A percentile compares a stretch with the other conserved stretches of the same genome.
Conservation (phyloP, 2,888 invertebrate genomes). For the Rhagophthalmus giganteus region DNA sequence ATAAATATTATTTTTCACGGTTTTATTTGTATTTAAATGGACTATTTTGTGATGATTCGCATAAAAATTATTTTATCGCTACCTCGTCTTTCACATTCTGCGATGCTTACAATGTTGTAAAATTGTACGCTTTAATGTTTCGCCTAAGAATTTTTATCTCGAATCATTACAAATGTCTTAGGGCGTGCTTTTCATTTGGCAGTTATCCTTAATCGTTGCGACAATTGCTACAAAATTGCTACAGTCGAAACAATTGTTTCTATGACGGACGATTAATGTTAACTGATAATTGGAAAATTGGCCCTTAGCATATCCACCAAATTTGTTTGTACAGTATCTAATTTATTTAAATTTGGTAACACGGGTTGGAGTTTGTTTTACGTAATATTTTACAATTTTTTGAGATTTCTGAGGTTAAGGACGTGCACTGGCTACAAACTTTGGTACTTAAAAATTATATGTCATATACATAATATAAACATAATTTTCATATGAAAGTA, state of each 20-base stretch:
- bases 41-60: slow-evolving; percentile 5
- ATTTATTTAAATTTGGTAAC: slow-evolving; percentile 39
- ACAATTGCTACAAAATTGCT: too few relatives aligned
- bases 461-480: slow-evolving; percentile 3
- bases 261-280: too few relatives aligned
- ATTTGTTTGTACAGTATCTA: slow-evolving; percentile 41
- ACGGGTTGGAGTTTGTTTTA: slow-evolving; percentile 38
- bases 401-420: slow-evolving; percentile 25
- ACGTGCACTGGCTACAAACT: slow-evolving; percentile 36
- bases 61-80: slow-evolving; percentile 16
- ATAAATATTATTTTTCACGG: slow-evolving; percentile 6
- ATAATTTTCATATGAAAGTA: too few relatives aligned
- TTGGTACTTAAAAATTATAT: slow-evolving; percentile 28
- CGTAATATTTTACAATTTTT: slow-evolving; percentile 20
- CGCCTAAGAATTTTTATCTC: slow-evolving; percentile 14
- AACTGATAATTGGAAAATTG: too few relatives aligned
- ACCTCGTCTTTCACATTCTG: slow-evolving; percentile 19
- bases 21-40: slow-evolving; percentile 4
- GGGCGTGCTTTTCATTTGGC: slow-evolving; percentile 1
- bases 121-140: slow-evolving; percentile 12
- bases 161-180: slow-evolving; percentile 12
- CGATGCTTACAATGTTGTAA: slow-evolving; percentile 7
- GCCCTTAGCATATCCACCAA: too few relatives aligned
- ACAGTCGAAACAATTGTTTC: too few relatives aligned
- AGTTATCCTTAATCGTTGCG: too few relatives aligned